phyloP scores from a whole-genome alignment of 1,140 invertebrate genomes.

The Drosophila navojoa region DNA sequence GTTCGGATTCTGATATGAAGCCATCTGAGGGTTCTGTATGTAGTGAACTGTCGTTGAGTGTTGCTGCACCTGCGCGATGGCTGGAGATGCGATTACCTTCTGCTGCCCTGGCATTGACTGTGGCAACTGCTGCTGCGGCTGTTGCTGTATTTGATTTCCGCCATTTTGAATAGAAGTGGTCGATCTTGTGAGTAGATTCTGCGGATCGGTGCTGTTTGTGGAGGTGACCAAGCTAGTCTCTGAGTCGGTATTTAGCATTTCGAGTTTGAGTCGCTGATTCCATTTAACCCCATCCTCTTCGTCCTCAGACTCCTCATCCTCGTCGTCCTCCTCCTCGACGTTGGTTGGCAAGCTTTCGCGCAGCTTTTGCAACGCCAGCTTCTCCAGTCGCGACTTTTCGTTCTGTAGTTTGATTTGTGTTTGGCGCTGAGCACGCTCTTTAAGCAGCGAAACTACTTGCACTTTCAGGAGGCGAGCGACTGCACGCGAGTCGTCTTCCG shows the following conservation, averaged over 20 bases:
- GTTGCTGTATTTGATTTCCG: conserved; percentile 35
- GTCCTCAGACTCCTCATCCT: conserved; percentile 78
- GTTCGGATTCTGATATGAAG: conserved; percentile 61
- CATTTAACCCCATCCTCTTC: conserved; percentile 75
- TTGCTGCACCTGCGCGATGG: conserved; percentile 63
- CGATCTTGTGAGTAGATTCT: conserved; percentile 52
- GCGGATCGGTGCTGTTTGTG: conserved; percentile 66
- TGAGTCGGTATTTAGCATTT: conserved; percentile 68
- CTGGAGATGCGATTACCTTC: conserved; percentile 61
- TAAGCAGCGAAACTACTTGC: conserved; percentile 82
- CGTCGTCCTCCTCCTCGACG: conserved; percentile 77
- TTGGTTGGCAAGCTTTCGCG: conserved; percentile 86
- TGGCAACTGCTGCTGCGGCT: conserved; percentile 43
- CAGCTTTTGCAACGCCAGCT: conserved; percentile 85
- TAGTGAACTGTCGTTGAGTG: conserved; percentile 70
- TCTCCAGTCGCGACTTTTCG: conserved; percentile 84
- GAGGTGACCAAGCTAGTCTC: conserved; percentile 65
- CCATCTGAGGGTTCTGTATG: conserved; percentile 72
- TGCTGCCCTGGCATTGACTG: conserved; percentile 62
- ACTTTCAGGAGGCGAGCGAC: conserved; percentile 93
- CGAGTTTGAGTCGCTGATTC: conserved; percentile 68
- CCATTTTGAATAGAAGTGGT: conserved; percentile 63
- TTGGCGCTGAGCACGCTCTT: conserved; percentile 86
- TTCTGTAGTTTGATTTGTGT: conserved; percentile 84
- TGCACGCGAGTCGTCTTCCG: conserved; percentile 95